These are phyloP conservation scores for Leptothorax acervorum DNA, from an alignment of 2,888 invertebrate genomes.

Conservation along the genomic window DNA sequence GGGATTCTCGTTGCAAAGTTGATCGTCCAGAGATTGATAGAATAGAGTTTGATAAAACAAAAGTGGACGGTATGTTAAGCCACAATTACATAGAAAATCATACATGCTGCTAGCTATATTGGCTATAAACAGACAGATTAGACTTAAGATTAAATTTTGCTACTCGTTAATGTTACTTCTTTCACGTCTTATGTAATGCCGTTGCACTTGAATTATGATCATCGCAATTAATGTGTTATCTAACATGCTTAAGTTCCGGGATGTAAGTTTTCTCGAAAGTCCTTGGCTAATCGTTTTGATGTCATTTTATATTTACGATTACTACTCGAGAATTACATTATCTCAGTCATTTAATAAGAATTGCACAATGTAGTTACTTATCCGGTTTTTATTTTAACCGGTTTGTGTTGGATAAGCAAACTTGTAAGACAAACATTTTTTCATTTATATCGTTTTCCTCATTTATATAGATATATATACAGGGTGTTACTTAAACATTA, in stretches of 20 bases:
- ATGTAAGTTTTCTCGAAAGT: neutral
- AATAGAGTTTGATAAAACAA: neutral
- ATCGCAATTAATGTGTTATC: neutral
- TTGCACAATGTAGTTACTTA: neutral
- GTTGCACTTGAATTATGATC: neutral
- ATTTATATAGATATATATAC: neutral
- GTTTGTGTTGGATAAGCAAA: neutral
- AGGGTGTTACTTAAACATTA: no score
- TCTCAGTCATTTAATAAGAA: neutral
- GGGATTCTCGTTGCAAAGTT: neutral
- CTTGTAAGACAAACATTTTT: neutral
- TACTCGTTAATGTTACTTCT: neutral
- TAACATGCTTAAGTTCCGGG: neutral
- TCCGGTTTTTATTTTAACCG: neutral
- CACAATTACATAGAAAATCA: neutral
- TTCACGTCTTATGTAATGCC: neutral
- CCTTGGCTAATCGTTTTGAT: neutral
- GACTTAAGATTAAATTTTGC: neutral
- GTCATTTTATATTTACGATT: neutral
- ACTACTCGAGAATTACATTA: neutral
- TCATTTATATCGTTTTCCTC: neutral
- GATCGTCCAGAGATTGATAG: neutral
- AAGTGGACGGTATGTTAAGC: neutral
- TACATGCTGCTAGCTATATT: neutral
- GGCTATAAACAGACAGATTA: neutral